phyloP scores from a whole-genome alignment of 2,113 vertebrate species.

The Xyliphius kryptos region DNA sequence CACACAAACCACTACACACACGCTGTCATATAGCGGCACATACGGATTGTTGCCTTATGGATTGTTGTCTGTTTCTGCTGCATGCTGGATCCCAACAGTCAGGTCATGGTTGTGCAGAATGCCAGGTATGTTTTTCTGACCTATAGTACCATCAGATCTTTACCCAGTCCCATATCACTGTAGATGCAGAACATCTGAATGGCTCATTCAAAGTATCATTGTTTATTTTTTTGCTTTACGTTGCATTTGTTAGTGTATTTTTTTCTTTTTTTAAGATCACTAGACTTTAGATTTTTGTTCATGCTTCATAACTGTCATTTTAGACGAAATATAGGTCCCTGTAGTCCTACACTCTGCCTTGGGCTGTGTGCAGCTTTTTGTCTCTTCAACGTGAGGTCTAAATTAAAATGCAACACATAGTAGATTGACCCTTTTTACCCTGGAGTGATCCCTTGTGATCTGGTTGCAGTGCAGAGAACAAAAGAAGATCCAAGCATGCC shows the following conservation, averaged over 20 bases:
- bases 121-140: constrained; percentile 78
- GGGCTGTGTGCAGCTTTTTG: constrained; percentile 13
- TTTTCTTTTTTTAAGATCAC: too few relatives aligned
- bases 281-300: too few relatives aligned
- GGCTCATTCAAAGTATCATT: too few relatives aligned
- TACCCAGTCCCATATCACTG: not conserved
- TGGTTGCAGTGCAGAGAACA: constrained; percentile 85
- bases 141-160: constrained; percentile 26
- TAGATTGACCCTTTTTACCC: too few relatives aligned
- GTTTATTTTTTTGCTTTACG: constrained; percentile 2
- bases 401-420: too few relatives aligned
- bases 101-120: constrained; percentile 99
- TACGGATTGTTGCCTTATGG: too few relatives aligned
- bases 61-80: constrained; percentile 66
- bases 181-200: too few relatives aligned
- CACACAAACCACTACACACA: constrained; percentile 25
- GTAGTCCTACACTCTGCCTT: constrained; percentile 15
- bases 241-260: too few relatives aligned
- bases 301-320: constrained; percentile 5
- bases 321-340: constrained; percentile 16
- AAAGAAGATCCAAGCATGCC: constrained; percentile 85
- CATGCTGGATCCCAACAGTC: constrained; percentile 82
- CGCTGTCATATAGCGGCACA: constrained; percentile 43
- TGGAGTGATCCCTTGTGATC: constrained; percentile 38
- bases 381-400: too few relatives aligned